Conservation (phyloP, 2,888 invertebrate species). For the Pomacea canaliculata region DNA sequence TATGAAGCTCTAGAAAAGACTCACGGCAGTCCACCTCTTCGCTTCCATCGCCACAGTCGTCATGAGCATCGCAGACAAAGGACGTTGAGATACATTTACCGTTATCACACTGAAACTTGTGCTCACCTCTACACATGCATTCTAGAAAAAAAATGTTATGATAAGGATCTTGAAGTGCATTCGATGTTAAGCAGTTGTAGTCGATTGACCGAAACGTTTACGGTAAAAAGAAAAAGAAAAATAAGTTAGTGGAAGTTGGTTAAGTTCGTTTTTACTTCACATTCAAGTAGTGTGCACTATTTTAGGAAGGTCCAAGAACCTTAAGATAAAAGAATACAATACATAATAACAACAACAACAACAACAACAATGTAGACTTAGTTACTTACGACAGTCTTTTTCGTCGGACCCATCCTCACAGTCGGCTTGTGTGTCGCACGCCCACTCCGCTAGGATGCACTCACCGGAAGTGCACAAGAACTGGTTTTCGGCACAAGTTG, state of each 20-base stretch:
- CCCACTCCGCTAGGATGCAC: conserved; percentile 76
- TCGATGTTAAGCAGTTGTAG: too few species aligned
- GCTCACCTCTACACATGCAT: conserved; percentile 18
- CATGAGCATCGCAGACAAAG: conserved; percentile 25
- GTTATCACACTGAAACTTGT: conserved; percentile 26
- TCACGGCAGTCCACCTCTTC: conserved; percentile 24
- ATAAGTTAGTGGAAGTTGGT: too few species aligned
- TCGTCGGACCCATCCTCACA: conserved; percentile 65
- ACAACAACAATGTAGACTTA: background rate
- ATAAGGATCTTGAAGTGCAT: too few species aligned
- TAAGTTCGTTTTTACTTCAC: too few species aligned
- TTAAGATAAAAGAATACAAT: too few species aligned
- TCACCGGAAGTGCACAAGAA: conserved; percentile 79
- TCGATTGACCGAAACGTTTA: too few species aligned
- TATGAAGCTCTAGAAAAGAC: background rate
- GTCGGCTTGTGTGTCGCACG: conserved; percentile 63
- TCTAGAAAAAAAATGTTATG: too few species aligned
- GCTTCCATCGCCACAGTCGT: conserved; percentile 27
- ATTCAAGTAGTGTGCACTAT: too few species aligned
- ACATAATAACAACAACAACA: too few species aligned
- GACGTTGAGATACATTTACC: conserved; percentile 20
- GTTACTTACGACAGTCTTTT: conserved; percentile 52
- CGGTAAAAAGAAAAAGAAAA: too few species aligned
- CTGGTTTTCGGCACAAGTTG: conserved; percentile 74
- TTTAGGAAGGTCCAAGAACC: too few species aligned